These are phyloP conservation scores for Myiothlypis chrysogaster DNA, from an alignment of 2,797 vertebrate genomes.

Conservation along the genomic window DNA sequence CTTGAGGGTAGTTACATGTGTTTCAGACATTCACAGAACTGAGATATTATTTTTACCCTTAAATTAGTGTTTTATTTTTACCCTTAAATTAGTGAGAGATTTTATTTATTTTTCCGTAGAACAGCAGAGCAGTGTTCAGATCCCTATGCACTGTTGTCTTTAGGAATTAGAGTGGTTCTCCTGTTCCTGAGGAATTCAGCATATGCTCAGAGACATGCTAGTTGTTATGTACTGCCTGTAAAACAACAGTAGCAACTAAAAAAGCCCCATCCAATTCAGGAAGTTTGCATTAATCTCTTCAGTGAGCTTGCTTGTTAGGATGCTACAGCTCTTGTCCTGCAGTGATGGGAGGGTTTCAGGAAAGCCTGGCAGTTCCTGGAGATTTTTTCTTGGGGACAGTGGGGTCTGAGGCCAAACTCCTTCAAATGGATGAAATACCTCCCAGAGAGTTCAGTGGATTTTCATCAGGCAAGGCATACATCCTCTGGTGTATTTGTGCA, in stretches of 20 bases:
- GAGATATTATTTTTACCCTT: neutral
- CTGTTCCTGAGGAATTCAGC: neutral
- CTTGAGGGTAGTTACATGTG: neutral
- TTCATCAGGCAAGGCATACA: neutral
- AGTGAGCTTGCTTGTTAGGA: neutral
- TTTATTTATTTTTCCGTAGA: neutral
- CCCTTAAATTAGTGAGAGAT: neutral
- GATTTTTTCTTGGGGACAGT: neutral
- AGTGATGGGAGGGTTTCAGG: neutral
- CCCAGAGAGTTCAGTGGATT: neutral
- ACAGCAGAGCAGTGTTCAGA: neutral
- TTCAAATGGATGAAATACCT: neutral
- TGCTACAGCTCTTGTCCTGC: neutral
- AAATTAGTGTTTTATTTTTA: neutral
- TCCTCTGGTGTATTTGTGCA: neutral
- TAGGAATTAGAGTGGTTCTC: neutral
- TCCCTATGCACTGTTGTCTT: neutral
- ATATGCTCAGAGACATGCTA: neutral
- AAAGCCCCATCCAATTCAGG: rapidly evolving
- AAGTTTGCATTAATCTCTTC: neutral
- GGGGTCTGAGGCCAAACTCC: neutral
- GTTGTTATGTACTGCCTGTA: neutral
- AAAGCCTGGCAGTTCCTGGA: neutral
- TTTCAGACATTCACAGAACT: neutral
- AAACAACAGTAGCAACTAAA: neutral